Evolutionary conservation across 2,888 invertebrate genomes (phyloP).

Genomic region (Tinea pellionella): DNA sequence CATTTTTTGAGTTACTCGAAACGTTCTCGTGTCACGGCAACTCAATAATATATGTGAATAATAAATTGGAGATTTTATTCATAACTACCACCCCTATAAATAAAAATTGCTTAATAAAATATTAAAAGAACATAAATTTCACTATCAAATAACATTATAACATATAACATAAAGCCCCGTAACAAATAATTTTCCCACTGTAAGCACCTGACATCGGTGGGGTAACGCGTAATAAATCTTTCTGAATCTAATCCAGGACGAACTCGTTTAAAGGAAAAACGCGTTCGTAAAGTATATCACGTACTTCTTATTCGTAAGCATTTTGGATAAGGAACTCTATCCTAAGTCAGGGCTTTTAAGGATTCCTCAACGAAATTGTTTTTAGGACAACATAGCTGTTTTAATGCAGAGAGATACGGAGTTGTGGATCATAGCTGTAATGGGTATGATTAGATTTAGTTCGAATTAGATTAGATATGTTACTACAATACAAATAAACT

Average conservation of each 20-base stretch:
- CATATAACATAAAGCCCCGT: neutral
- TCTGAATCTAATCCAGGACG: slow-evolving; percentile 11
- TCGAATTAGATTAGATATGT: neutral
- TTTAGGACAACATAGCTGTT: slow-evolving; percentile 9
- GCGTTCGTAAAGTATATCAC: slow-evolving; percentile 30
- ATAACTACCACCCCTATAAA: too few relatives aligned
- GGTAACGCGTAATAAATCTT: slow-evolving; percentile 14
- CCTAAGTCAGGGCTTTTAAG: slow-evolving; percentile 35
- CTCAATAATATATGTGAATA: too few relatives aligned
- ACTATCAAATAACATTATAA: too few relatives aligned
- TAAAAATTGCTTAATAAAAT: too few relatives aligned
- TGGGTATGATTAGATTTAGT: neutral
- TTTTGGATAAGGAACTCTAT: slow-evolving; percentile 21
- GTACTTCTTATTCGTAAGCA: slow-evolving; percentile 27
- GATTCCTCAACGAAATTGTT: slow-evolving; percentile 41
- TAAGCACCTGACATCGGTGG: slow-evolving; percentile 7
- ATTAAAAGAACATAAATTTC: too few relatives aligned
- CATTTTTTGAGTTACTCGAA: neutral
- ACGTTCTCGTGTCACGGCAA: neutral
- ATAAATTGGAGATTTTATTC: too few relatives aligned
- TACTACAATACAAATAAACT: too few relatives aligned
- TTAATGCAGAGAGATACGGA: neutral
- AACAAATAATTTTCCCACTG: neutral
- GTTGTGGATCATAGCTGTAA: neutral
- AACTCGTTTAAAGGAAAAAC: slow-evolving; percentile 9